Percentiles rank a stretch among this genome's conserved stretches.
Evolutionary conservation across 2,113 vertebrate genomes (phyloP).

Genomic region (Cheilinus undulatus): DNA sequence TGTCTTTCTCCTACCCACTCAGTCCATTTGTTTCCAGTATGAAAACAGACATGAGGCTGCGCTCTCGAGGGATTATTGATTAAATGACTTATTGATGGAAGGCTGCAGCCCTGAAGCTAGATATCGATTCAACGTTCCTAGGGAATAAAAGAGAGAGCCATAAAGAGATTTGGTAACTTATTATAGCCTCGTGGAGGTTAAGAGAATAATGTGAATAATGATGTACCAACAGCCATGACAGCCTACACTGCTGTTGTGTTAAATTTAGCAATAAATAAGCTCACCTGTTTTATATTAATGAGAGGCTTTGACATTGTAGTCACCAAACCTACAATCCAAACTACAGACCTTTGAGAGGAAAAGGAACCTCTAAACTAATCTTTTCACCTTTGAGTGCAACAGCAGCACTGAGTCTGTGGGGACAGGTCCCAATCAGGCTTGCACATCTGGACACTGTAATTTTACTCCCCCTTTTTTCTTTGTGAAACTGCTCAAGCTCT

Average conservation of each 20-base stretch:
- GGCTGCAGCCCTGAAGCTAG: slow-evolving; percentile 22
- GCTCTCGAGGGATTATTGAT: slow-evolving; percentile 41
- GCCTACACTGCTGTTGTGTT: slow-evolving; percentile 3
- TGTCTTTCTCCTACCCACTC: slow-evolving; percentile 8
- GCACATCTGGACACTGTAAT: too few species aligned
- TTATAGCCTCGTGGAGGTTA: slow-evolving; percentile 21
- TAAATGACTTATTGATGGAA: slow-evolving; percentile 57
- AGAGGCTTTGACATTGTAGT: not conserved
- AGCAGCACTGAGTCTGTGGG: too few species aligned
- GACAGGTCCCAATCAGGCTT: too few species aligned
- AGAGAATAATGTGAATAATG: slow-evolving; percentile 13
- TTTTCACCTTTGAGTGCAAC: too few species aligned
- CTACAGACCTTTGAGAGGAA: not conserved
- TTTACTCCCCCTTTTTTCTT: too few species aligned
- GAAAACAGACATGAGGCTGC: slow-evolving; percentile 28
- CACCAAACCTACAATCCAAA: not conserved
- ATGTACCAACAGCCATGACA: not conserved
- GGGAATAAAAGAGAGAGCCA: slow-evolving; percentile 16
- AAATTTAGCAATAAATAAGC: not conserved
- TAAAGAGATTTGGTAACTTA: slow-evolving; percentile 23
- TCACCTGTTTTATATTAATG: not conserved
- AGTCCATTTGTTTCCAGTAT: slow-evolving; percentile 4
- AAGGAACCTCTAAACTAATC: too few species aligned
- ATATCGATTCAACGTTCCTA: slow-evolving; percentile 44
- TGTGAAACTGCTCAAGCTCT: too few species aligned